A percentile compares a stretch with the other conserved stretches of the same genome.
These are phyloP conservation scores for Octomys mimax DNA, from an alignment of 2,797 vertebrate species.

Conservation along the genomic window DNA sequence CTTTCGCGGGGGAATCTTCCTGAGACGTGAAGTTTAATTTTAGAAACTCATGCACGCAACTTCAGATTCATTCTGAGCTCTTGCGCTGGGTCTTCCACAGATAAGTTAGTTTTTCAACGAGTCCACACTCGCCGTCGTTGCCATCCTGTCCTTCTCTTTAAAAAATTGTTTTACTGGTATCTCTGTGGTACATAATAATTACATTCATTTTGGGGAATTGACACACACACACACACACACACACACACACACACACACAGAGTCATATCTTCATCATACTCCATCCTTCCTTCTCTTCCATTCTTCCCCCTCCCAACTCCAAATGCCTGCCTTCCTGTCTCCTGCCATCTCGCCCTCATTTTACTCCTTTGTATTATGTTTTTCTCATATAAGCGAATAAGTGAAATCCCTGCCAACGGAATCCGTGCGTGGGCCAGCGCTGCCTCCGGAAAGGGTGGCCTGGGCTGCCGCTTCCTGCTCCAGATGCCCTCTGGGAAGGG, in stretches of 20 bases:
- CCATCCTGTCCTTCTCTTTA: neutral
- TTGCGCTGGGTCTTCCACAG: conserved; percentile 9
- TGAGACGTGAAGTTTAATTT: conserved; percentile 79
- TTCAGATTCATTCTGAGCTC: conserved; percentile 37
- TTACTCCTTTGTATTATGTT: neutral
- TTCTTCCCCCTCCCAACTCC: neutral
- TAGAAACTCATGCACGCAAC: conserved; percentile 45
- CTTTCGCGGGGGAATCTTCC: neutral
- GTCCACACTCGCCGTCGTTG: neutral
- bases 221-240: neutral
- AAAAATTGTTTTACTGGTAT: neutral
- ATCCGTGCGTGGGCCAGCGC: no score
- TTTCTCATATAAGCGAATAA: neutral
- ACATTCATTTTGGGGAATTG: neutral
- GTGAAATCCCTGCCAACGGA: neutral
- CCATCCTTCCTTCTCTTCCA: neutral
- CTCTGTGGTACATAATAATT: neutral
- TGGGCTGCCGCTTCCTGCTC: neutral
- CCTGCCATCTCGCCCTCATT: neutral
- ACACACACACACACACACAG: neutral
- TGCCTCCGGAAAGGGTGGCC: neutral
- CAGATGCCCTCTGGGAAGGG: neutral
- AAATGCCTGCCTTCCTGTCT: neutral
- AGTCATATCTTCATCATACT: neutral
- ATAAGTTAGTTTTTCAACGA: neutral